Base-by-base conservation (phyloP, 2,888 invertebrate genomes). In the Corbicula japonica region DNA sequence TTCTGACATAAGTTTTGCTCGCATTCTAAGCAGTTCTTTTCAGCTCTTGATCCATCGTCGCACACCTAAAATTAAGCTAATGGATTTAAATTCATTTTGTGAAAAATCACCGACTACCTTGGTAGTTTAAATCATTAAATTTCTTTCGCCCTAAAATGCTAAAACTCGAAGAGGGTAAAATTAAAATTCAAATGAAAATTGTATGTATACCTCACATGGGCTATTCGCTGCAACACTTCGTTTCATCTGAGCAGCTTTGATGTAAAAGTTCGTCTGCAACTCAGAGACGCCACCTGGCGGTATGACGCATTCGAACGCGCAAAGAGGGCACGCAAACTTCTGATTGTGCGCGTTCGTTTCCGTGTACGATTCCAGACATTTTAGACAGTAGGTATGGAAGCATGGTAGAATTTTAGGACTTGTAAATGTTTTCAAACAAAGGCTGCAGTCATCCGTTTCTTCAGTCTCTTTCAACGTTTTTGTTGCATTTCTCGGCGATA, bases 251-350 rank as follows among this genome's bases (percentile, higher is more conserved):
- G 84, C 86, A 2, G 86, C 86, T 50, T 82, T 80, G 30, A 86
- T 78, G 66, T 86, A 86, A 35, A 84, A 84, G 54, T 86, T 86
- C 54, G 86, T 84, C 82, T 84, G 86, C 56, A 86, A 68, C 46
- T 74, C 68, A 10, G 78, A 75, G 6, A 77, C 75, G 12, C 83
- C 80, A 26, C 79, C 79, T 50, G 76, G 38, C 18, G 86, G 86
- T 21, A 83, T 73, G 8, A 75, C 58, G 52, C 84, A 82, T 54
- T 84, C 84, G 12, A 65, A 60, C 12, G 76, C 80, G 46, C 86
- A 86, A 3, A 86, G 61, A 3, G 86, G 84, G 35, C 86, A 86
- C 12, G 80, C 80, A 41, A 86, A 86, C 48, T 76, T 78, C 32
- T 80, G 77, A 48, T 79, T 78, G 28, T 80, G 70, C 10, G 78